These are phyloP conservation scores for Brachionus calyciflorus DNA, from an alignment of 1,140 invertebrate genomes.

Conservation along the genomic window DNA sequence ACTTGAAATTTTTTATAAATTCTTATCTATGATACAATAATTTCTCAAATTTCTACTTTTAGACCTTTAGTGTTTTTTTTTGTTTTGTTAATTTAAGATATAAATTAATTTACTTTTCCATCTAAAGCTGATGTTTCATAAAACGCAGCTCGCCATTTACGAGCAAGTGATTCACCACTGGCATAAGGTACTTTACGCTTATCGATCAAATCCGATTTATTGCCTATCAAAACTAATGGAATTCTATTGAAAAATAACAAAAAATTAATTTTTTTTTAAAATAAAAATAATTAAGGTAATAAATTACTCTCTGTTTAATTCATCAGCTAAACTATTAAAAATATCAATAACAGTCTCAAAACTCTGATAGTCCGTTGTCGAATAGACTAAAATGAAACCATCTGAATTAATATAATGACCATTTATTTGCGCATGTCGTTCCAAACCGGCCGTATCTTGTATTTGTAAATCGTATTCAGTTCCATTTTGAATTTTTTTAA, in stretches of 20 bases:
- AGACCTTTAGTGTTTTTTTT: too few species aligned
- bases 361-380: conserved; percentile 18
- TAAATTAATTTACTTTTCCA: conserved; percentile 2
- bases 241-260: neutral
- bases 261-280: neutral
- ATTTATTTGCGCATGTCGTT: neutral
- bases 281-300: neutral
- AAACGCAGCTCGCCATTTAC: neutral
- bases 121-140: conserved; percentile 38
- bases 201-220: conserved; percentile 22
- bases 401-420: conserved; percentile 5
- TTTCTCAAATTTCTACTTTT: too few species aligned
- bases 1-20: too few species aligned
- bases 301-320: conserved; percentile 29
- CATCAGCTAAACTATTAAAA: neutral
- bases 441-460: conserved; percentile 37
- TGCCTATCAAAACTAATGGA: conserved; percentile 38
- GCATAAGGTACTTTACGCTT: neutral
- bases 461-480: conserved; percentile 17
- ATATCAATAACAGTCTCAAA: conserved; percentile 16
- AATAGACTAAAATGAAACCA: conserved; percentile 38
- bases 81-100: neutral
- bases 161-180: neutral
- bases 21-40: too few species aligned
- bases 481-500: neutral